Conservation (phyloP, 53 echinoderm and acorn worm species). For the Crossaster papposus region DNA sequence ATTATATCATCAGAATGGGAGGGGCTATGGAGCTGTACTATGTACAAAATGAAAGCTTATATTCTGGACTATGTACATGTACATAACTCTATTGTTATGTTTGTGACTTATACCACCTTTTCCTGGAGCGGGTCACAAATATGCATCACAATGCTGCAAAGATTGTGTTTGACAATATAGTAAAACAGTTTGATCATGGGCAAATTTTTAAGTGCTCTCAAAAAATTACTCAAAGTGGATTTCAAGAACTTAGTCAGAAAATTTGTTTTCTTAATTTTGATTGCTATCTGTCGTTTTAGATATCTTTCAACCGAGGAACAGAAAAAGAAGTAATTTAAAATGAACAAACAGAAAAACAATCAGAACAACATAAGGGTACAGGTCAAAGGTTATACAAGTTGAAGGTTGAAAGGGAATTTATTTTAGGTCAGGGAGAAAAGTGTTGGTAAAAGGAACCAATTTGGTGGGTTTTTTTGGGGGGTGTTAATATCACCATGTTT, state of each 20-base stretch:
- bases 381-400: background rate
- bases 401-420: no score
- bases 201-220: no score
- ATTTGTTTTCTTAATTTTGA: no score
- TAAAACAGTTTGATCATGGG: background rate
- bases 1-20: no score
- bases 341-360: background rate
- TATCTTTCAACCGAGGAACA: background rate
- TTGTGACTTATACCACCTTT: no score
- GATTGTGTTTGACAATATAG: background rate
- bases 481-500: slow-evolving; percentile 26
- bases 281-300: background rate
- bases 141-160: background rate
- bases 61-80: no score
- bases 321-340: background rate
- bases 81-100: no score
- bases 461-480: slow-evolving; percentile 7
- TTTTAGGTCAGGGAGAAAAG: background rate
- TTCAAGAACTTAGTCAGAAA: background rate
- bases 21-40: no score
- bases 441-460: background rate
- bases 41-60: no score
- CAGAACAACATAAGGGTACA: background rate
- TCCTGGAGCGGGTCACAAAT: no score
- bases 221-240: no score